Conservation (phyloP, 2,113 vertebrate genomes). For the Tauraco erythrolophus region DNA sequence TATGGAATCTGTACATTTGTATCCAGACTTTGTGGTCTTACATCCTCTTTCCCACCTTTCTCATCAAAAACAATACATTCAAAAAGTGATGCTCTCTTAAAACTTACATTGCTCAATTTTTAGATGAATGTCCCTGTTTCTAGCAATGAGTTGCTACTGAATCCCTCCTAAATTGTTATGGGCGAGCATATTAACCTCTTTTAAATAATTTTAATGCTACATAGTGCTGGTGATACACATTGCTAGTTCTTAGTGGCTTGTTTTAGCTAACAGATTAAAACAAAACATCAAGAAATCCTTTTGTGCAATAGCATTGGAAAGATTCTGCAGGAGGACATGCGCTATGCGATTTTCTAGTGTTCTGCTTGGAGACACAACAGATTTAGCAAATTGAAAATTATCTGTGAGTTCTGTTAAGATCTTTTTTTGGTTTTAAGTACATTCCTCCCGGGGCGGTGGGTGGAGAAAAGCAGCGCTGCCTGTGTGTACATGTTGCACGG, state of each 20-base stretch:
- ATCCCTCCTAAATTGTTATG: not conserved
- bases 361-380: not conserved
- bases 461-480: not conserved
- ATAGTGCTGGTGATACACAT: not conserved
- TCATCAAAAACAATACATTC: not conserved
- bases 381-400: not conserved
- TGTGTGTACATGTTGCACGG: not conserved
- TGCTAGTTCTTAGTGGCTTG: not conserved
- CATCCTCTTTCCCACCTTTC: not conserved
- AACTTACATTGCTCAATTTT: not conserved
- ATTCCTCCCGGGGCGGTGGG: not conserved
- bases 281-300: not conserved
- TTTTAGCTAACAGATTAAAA: not conserved
- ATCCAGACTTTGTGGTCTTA: not conserved
- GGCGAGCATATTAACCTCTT: not conserved
- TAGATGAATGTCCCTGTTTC: not conserved
- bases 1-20: not conserved
- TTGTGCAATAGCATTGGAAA: not conserved
- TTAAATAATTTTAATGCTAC: not conserved
- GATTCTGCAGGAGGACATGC: not conserved
- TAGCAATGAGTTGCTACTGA: not conserved
- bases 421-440: not conserved
- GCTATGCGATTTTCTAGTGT: not conserved
- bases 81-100: not conserved
- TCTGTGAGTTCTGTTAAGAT: not conserved